Evolutionary conservation across 2,113 vertebrate species (phyloP).

Genomic region (Nicator chloris): DNA sequence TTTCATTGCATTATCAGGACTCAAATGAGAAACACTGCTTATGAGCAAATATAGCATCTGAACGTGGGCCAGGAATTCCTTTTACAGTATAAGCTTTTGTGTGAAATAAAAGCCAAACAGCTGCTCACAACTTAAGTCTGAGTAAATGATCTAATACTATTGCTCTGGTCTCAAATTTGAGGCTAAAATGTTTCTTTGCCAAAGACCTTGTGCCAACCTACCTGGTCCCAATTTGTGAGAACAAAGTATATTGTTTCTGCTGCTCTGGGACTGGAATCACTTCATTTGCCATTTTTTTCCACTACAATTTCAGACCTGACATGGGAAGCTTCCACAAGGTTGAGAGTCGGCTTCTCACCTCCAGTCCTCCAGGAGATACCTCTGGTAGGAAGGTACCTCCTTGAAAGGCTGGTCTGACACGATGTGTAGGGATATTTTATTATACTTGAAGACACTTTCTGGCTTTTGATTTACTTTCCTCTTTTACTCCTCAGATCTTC

Average conservation of each 20-base stretch:
- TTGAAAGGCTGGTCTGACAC: neutral
- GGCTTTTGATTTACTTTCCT: neutral
- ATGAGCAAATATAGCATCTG: constrained; percentile 59
- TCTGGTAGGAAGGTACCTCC: neutral
- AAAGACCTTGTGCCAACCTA: constrained; percentile 41
- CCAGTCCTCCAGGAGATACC: neutral
- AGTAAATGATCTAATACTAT: constrained; percentile 55
- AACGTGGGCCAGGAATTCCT: constrained; percentile 62
- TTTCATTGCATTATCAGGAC: constrained; percentile 57
- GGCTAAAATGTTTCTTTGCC: constrained; percentile 26
- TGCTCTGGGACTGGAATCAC: neutral
- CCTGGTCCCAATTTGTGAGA: constrained; percentile 66
- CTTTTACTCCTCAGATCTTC: neutral
- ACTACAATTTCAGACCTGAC: neutral
- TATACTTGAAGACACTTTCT: neutral
- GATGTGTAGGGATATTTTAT: neutral
- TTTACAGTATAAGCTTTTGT: constrained; percentile 50
- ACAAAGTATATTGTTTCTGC: constrained; percentile 47
- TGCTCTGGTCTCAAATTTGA: constrained; percentile 52
- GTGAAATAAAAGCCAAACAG: constrained; percentile 69
- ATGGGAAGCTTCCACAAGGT: neutral
- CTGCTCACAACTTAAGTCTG: constrained; percentile 58
- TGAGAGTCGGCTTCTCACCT: neutral
- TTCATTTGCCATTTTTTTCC: neutral
- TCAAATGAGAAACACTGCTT: constrained; percentile 60